Evolutionary conservation across 1,140 invertebrate genomes (phyloP).

Genomic region (Thalassaphorura encarpata): DNA sequence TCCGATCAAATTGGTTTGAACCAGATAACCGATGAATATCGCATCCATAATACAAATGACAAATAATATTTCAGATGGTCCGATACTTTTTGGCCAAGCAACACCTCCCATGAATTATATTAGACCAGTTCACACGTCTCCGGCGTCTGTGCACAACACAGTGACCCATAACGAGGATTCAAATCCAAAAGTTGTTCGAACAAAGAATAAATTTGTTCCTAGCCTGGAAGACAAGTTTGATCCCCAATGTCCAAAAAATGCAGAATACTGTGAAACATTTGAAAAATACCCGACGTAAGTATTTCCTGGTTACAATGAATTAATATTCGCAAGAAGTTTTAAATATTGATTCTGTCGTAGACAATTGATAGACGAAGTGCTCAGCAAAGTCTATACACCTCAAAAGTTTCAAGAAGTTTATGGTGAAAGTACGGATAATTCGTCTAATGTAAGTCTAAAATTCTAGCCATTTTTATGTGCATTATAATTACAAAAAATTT

Average conservation of each 20-base stretch:
- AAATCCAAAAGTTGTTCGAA: no score
- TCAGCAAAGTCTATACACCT: conserved; percentile 18
- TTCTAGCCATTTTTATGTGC: not conserved
- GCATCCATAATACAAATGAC: not conserved
- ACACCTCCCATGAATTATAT: not conserved
- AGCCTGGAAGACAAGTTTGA: not conserved
- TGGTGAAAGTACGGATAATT: conserved; percentile 20
- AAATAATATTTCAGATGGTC: not conserved
- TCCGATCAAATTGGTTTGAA: no score
- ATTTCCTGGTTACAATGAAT: not conserved
- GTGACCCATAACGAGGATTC: not conserved
- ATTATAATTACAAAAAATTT: not conserved
- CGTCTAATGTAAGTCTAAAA: not conserved
- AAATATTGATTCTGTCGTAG: conserved; percentile 6
- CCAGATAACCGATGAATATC: not conserved
- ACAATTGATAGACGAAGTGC: conserved; percentile 16
- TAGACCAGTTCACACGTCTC: not conserved
- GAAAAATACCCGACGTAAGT: conserved; percentile 3
- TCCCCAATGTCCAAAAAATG: not conserved
- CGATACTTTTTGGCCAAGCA: not conserved
- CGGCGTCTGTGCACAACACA: not conserved
- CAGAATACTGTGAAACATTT: conserved; percentile 2
- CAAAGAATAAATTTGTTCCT: not conserved
- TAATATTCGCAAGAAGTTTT: not conserved
- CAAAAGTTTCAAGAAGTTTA: conserved; percentile 25